Conservation (phyloP, 2,797 vertebrate genomes). For the Hydrophis major region DNA sequence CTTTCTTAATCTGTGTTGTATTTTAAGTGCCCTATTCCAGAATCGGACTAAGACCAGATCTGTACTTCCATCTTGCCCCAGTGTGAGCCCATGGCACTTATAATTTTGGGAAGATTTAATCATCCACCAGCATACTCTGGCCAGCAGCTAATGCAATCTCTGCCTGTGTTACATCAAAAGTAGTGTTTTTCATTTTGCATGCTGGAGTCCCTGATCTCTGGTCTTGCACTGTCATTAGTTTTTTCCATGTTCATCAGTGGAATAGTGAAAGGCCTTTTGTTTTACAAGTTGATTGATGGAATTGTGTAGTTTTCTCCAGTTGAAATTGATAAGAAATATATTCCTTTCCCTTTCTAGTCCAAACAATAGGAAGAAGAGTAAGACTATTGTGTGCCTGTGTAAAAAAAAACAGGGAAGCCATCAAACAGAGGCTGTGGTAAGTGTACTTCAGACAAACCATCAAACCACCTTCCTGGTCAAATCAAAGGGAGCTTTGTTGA, state of each 20-base stretch:
- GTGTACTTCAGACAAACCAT: background rate
- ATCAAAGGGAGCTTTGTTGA: background rate
- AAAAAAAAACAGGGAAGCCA: background rate
- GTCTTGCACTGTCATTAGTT: background rate
- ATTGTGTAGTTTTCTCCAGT: background rate
- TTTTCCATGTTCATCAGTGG: background rate
- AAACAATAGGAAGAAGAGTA: background rate
- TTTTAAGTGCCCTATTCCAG: background rate
- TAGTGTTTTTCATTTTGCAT: background rate
- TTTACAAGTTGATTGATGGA: background rate
- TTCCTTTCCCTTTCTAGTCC: background rate
- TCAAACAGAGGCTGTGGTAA: background rate
- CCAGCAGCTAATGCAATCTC: background rate
- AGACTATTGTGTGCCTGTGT: background rate
- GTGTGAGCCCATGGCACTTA: background rate
- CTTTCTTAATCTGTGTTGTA: slow-evolving; percentile 15
- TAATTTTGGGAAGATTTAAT: background rate
- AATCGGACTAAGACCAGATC: slow-evolving; percentile 4
- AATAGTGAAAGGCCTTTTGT: background rate
- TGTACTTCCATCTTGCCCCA: background rate
- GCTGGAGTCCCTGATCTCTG: background rate
- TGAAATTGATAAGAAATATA: background rate
- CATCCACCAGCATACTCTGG: background rate
- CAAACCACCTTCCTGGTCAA: background rate
- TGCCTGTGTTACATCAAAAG: background rate